Conservation (phyloP, 2,113 vertebrate genomes). For the Pteronura brasiliensis region DNA sequence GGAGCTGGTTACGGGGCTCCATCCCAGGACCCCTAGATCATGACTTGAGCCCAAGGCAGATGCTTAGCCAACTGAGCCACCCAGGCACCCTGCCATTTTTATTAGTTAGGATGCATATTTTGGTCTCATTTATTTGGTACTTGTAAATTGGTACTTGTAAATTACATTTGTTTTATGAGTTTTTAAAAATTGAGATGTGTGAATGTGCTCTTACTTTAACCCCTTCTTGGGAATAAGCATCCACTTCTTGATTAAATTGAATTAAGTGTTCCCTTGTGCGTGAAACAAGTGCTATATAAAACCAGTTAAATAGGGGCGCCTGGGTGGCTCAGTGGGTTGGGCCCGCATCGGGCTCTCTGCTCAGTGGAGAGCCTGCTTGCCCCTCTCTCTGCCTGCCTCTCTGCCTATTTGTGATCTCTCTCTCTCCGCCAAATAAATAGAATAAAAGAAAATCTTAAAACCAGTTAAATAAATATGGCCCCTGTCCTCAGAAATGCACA, state of each 20-base stretch:
- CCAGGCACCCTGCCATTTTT: not conserved
- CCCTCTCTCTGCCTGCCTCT: too few relatives aligned
- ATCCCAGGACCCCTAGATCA: not conserved
- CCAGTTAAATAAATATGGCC: not conserved
- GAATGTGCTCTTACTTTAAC: not conserved
- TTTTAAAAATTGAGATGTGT: not conserved
- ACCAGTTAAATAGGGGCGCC: not conserved
- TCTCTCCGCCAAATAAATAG: too few relatives aligned
- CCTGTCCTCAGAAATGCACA: constrained; percentile 25
- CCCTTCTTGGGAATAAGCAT: not conserved
- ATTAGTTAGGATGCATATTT: not conserved
- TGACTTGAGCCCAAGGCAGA: not conserved
- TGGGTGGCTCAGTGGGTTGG: too few relatives aligned
- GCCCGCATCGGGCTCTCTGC: too few relatives aligned
- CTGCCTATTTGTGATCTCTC: too few relatives aligned
- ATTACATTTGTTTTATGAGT: constrained; percentile 32
- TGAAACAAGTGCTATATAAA: not conserved
- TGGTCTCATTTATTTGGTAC: constrained; percentile 19
- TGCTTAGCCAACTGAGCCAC: not conserved
- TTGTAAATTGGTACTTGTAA: constrained; percentile 15
- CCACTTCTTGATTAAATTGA: not conserved
- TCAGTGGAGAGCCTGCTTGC: too few relatives aligned
- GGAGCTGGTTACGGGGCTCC: too few relatives aligned
- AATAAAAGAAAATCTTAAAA: not conserved
- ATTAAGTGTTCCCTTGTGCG: not conserved